Base-by-base conservation (phyloP, 2,888 invertebrate species). In the Dasysyrphus tricinctus region DNA sequence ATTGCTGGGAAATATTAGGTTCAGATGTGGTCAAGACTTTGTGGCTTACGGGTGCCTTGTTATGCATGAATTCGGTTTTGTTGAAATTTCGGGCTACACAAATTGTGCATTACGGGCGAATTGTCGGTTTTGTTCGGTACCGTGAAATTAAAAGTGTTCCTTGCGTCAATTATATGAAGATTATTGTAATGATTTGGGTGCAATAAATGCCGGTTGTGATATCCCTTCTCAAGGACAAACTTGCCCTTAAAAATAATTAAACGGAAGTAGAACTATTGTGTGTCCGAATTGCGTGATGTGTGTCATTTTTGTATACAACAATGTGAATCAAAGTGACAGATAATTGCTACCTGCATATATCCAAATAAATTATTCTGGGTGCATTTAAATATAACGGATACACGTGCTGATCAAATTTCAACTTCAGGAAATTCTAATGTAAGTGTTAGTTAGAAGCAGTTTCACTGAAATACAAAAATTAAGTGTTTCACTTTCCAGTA, bases 11-110 rank as follows among this genome's bases (percentile, higher is more conserved):
- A 19, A 39, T 29, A 32, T 5, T 32, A 89, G 89, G 87, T 89
- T 90, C 90, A 90, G 90, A 91, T 89, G 90, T 91, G 91, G 92
- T 91, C 91, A 91, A 91, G 90, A 90, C 90, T 89, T 89, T 88
- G 89, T 88, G 88, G 89, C 88, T 79, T 88, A 88, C 88, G 90
- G 90, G 89, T 88, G 89, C 47, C 57, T 83, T 67, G 19, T 16
- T 49, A 37, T 77, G 56, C 12, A 54, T 59, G 57, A 77, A 47
- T 76, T 77, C 51, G 80, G 59, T 14, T 65, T 16, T 37, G 5
- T 6, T n/a, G 24, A 34, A 59, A 39, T 76, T n/a, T 54, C 44
- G 57, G 34, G 7, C 14, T n/a, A 42, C 5, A 39, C 14, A 29
- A 47, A 42, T 39, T 16, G 16, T 69, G 51, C 51, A 69, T 24